phyloP scores from a whole-genome alignment of 2,797 vertebrate genomes.

The Rallus crepitans region DNA sequence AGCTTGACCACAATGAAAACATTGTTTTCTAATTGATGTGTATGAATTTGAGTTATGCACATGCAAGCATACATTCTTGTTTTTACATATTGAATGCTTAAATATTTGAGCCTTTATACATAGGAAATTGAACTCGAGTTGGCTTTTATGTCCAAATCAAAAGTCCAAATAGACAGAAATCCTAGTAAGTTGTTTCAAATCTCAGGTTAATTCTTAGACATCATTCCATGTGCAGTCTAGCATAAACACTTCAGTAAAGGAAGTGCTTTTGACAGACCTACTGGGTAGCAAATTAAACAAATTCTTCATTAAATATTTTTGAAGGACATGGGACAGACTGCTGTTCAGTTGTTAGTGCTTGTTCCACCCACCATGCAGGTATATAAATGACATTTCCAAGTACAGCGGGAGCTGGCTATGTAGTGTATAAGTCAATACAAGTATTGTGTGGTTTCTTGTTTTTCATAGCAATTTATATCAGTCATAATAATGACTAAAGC shows the following conservation, averaged over 20 bases:
- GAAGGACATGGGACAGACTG: not conserved
- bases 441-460: not conserved
- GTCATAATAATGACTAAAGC: not conserved
- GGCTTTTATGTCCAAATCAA: not conserved
- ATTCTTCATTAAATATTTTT: constrained; percentile 1
- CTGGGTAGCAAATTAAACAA: constrained; percentile 2
- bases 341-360: not conserved
- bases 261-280: not conserved
- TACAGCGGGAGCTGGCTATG: not conserved
- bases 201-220: not conserved
- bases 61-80: not conserved
- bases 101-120: not conserved
- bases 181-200: not conserved
- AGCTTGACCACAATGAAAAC: not conserved
- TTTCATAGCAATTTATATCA: not conserved
- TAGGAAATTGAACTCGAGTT: not conserved
- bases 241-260: not conserved
- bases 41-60: not conserved
- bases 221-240: not conserved
- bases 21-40: not conserved
- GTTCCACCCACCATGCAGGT: not conserved
- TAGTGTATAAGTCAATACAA: not conserved
- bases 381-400: not conserved
- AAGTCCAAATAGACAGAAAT: not conserved
- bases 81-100: not conserved